Evolutionary conservation across 1,140 invertebrate species (phyloP), one percentile per base, ranked within the genome.

Genomic region (Triops longicaudatus): DNA sequence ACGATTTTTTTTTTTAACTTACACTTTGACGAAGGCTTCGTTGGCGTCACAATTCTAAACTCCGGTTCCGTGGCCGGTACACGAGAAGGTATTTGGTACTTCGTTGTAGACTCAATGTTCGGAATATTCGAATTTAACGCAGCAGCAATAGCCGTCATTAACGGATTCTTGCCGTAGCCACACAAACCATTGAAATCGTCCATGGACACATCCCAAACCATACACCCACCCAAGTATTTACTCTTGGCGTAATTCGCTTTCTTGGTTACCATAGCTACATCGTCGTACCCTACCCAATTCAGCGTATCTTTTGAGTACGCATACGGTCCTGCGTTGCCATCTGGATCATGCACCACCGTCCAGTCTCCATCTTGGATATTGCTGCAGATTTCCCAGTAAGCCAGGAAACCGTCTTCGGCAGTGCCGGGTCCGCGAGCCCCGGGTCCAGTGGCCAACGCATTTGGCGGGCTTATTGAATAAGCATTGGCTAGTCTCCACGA

Each of bases 131-230:
- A n/a, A n/a, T n/a, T 63, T 14, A 63, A 63, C 10, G 50, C 10
- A 63, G 50, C 50, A 63, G 17, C 50, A 37, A 75, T 78, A 28
- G 77, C 43, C 0, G 77, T 71, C 27, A 86, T 85, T 12, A 85
- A 75, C 5, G 85, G 84, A 76, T 84, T 86, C 26, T 81, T 81
- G 6, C 77, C 77, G 5, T n/a, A 37, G 6, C 79, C 81, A 63
- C 76, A 77, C 27, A 73, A 14, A 6, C 43, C 72, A 31, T 77
- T 73, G 41, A 77, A 77, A 76, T 81, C 81, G 63, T 82, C 81
- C 28, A 75, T 41, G 28, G 73, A 79, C 26, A 81, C 31, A 22
- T 81, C 80, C 81, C 81, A 82, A 3, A 82, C 73, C 80, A 81
- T 81, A 0, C 80, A 73, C 17, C 81, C 81, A 0, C 79, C 80